Base-by-base conservation (phyloP, 2,797 vertebrate species). In the Chaunax sp. region DNA sequence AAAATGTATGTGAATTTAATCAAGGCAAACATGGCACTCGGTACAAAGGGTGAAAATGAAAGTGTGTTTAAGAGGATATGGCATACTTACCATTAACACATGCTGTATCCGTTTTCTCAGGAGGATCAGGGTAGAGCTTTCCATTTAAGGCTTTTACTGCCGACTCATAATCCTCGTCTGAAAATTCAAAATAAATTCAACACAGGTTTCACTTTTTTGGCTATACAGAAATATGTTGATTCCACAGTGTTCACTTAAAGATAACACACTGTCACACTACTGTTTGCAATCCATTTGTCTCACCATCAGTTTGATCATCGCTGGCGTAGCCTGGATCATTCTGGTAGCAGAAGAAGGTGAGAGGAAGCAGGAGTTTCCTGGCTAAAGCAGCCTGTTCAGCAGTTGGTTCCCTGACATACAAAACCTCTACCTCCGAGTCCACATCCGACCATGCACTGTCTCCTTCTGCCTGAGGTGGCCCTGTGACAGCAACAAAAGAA, bases 261-360 rank as follows among this genome's bases (percentile, higher is more conserved):
- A 13, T 15, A 41, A 45, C 22, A 37, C 9, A 52, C 11, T 16
- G 8, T 18, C 3, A 18, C 9, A 43, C 4, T 5, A 4, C 14
- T 40, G 14, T 40, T 16, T 40, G 38, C 3, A 35, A 35, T 35
- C 8, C 7, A 35, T 26, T 8, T 5, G 26, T 71, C 92, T 96
- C 90, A 99, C 97, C 97, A 51, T 99, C 96, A 20, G 93, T 90
- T n/a, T 93, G 88, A 37, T 96, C 93, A 0, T 97, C 96, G 8
- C 96, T 98, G 83, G 87, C 55, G 28, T 99, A 99, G 80, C 94
- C 96, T 15, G 95, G 95, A 45, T 94, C 94, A 50, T 96, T 98
- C 89, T 98, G 94, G 87, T 98, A 99, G 81, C 96, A 97, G 92
- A 99, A 99, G 89, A 99, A 99, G 0, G 96, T 97, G 56, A 90